Base-by-base conservation (phyloP, 2,797 vertebrate species). In the Peromyscus aztecus region DNA sequence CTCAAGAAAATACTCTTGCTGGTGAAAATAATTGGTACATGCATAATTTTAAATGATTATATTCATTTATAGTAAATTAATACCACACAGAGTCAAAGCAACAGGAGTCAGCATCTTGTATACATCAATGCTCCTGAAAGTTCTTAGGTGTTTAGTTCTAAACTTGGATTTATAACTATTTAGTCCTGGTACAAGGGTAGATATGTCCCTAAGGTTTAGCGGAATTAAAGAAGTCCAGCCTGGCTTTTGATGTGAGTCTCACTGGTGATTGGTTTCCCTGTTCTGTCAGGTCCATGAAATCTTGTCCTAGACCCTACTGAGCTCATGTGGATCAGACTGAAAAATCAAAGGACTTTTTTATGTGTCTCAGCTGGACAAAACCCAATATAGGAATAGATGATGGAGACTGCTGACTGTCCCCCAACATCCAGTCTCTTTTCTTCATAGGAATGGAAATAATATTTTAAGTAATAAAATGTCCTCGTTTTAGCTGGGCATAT, bases 41-140 rank as follows among this genome's bases (percentile, higher is more conserved):
- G 63, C 77, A 40, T 86, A 86, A 77, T 91, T 77, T 73, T 81
- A 81, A 93, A 90, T 84, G 13, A 73, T 84, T 71, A 27, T 81
- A 34, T 89, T 94, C 9, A 92, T 43, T 37, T 94, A 83, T 21
- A 84, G 17, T 82, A 85, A 95, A 69, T 89, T 52, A 91, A 8
- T 43, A 73, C 9, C 46, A 89, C n/a, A 77, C 19, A 8, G 24
- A 69, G 34, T 80, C 55, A 75, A 83, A 78, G 55, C 69, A 31
- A 90, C 11, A 75, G 55, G 55, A 73, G 1, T 77, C 34, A 40
- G 23, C 49, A 34, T 93, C 63, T 89, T 85, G 3, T n/a, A 43
- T 89, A 88, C 49, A 49, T 46, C 46, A 82, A 49, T 71, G 73
- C 55, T 89, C 34, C 29, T 91, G 23, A 71, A 89, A 90, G 59